Evolutionary conservation across 2,113 vertebrate species (phyloP), one percentile per base, ranked within the genome.

Genomic region (Toxotes jaculatrix): DNA sequence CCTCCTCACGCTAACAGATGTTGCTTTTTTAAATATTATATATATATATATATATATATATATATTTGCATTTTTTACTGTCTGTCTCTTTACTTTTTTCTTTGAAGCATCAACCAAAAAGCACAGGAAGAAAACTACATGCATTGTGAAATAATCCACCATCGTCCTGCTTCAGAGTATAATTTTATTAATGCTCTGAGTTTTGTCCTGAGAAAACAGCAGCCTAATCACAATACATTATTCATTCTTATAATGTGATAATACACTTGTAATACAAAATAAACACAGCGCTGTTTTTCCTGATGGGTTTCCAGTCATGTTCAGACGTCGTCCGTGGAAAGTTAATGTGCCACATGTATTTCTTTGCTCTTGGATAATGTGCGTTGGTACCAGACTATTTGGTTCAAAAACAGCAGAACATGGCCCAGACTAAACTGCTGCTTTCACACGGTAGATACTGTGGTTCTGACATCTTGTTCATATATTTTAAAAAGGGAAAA

Each of bases 271-370:
- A 81, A 89, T 74, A 71, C 87, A 87, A 84, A 86, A 65, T 80
- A 80, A 90, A 89, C 83, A 85, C 55, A 4, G 38, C 1, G 3
- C 80, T 90, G 77, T 86, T 93, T 89, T 88, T 87, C 78, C 85
- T 90, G 75, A 91, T 79, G 45, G n/a, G 34, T 80, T 90, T 89
- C 87, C 83, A 87, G 72, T 90, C 84, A 87, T 88, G 88, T 82
- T 90, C 83, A 89, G 82, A 77, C 21, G 16, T 73, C 78, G 34
- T 81, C 87, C 38, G 83, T 85, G 86, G 66, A 90, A 90, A 95
- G 91, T 95, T 91, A 92, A 93, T 93, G 90, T 80, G 67, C 68
- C 66, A 77, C 73, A 78, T 90, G 74, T 85, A 74, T 87, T 88
- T 82, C 78, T 90, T 88, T 79, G 68, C 73, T 85, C 91, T 83